These are phyloP conservation scores for Heliconius erato DNA, from an alignment of 2,888 invertebrate species.

Conservation along the genomic window DNA sequence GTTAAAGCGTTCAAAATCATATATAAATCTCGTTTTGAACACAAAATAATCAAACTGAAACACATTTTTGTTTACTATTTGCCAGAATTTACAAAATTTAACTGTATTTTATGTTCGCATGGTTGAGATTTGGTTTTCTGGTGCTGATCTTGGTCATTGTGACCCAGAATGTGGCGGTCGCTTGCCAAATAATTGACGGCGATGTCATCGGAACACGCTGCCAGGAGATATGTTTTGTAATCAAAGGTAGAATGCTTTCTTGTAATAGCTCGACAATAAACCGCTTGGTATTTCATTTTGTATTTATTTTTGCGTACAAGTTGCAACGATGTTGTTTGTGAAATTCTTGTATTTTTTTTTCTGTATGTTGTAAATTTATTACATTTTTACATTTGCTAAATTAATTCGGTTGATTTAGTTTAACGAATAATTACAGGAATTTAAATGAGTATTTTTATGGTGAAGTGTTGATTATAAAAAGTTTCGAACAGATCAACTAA, in stretches of 20 bases:
- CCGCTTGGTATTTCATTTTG: slow-evolving; percentile 10
- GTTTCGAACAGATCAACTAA: background rate
- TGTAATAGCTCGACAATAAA: slow-evolving; percentile 29
- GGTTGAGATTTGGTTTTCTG: slow-evolving; percentile 34
- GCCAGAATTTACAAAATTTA: slow-evolving; percentile 36
- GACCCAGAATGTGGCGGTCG: slow-evolving; percentile 79
- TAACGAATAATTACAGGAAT: background rate
- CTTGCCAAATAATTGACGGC: slow-evolving; percentile 84
- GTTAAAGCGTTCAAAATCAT: slow-evolving; percentile 12
- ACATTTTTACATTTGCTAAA: background rate
- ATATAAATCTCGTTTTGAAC: slow-evolving; percentile 21
- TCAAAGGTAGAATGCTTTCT: slow-evolving; percentile 52
- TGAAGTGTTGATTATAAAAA: background rate
- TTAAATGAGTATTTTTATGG: background rate
- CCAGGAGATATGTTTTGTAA: slow-evolving; percentile 81
- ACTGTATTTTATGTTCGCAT: slow-evolving; percentile 35
- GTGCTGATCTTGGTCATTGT: slow-evolving; percentile 52
- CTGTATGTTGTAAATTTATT: background rate
- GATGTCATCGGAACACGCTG: slow-evolving; percentile 75
- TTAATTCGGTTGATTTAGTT: slow-evolving; percentile 6
- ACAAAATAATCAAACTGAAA: slow-evolving; percentile 6
- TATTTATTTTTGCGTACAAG: slow-evolving; percentile 8
- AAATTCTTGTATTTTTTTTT: too few species aligned
- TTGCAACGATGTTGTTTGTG: background rate
- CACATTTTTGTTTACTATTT: slow-evolving; percentile 41